Evolutionary conservation across 2,113 vertebrate genomes (phyloP).

Genomic region (Bambusicola thoracicus): DNA sequence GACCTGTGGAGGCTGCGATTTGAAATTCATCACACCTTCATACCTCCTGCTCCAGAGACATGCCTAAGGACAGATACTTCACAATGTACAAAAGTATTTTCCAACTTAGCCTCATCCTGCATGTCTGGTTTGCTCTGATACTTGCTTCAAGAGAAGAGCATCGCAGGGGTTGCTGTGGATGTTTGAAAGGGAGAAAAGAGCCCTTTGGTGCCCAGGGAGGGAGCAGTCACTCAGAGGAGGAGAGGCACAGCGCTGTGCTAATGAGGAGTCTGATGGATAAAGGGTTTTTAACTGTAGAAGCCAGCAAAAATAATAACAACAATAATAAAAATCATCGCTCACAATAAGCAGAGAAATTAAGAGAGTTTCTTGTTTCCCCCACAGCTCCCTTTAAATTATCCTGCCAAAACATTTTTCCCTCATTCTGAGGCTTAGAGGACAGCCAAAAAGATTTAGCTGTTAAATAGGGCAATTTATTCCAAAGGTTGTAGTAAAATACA

Average conservation of each 20-base stretch:
- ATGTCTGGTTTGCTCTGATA: slow-evolving; percentile 16
- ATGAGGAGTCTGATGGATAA: background rate
- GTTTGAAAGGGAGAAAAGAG: background rate
- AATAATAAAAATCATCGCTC: accelerated
- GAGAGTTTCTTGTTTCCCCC: background rate
- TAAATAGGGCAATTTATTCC: background rate
- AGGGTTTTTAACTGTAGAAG: background rate
- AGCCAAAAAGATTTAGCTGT: background rate
- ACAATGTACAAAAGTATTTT: background rate
- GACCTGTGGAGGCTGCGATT: background rate
- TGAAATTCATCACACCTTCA: background rate
- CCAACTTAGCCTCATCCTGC: background rate
- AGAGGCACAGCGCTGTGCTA: background rate
- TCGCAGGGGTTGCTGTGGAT: background rate
- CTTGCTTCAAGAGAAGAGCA: background rate
- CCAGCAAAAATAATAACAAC: background rate
- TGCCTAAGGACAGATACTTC: background rate
- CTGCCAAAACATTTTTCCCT: background rate
- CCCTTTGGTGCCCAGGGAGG: background rate
- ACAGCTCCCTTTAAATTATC: background rate
- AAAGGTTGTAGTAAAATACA: background rate
- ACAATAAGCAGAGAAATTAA: background rate
- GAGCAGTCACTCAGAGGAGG: background rate
- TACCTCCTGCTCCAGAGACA: background rate
- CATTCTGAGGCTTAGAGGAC: background rate